Conservation (phyloP, 2,888 invertebrate species). For the Thyatira batis region DNA sequence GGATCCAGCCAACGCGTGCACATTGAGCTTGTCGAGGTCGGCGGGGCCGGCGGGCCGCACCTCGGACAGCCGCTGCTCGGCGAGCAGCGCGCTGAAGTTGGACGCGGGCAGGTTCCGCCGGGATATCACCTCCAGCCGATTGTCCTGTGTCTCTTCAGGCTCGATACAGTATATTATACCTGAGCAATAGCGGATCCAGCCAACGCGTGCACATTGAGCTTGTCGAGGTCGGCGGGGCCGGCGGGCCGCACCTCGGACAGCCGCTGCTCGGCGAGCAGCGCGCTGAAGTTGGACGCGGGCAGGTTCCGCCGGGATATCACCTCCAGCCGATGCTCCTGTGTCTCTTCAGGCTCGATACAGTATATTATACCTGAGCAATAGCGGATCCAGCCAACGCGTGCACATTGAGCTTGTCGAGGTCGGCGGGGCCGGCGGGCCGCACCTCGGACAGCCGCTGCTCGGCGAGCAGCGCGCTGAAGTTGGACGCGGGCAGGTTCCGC, state of each 20-base stretch:
- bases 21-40: constrained; percentile 24
- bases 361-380: constrained; percentile 59
- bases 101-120: constrained; percentile 55
- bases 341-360: constrained; percentile 62
- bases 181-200: constrained; percentile 52
- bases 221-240: constrained; percentile 19
- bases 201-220: constrained; percentile 28
- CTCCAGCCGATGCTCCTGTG: constrained; percentile 48
- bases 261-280: constrained; percentile 63
- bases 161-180: too few species aligned
- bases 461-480: constrained; percentile 68
- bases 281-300: constrained; percentile 63
- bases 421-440: constrained; percentile 21
- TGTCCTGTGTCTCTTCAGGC: constrained; percentile 46
- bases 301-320: constrained; percentile 56
- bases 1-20: constrained; percentile 34
- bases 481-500: constrained; percentile 54
- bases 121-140: constrained; percentile 57
- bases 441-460: constrained; percentile 60
- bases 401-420: constrained; percentile 24
- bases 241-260: constrained; percentile 48
- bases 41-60: constrained; percentile 37
- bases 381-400: constrained; percentile 42
- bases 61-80: constrained; percentile 57
- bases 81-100: constrained; percentile 66